Evolutionary conservation across 2,888 invertebrate genomes (phyloP).

Genomic region (Meiosimyza decipiens): DNA sequence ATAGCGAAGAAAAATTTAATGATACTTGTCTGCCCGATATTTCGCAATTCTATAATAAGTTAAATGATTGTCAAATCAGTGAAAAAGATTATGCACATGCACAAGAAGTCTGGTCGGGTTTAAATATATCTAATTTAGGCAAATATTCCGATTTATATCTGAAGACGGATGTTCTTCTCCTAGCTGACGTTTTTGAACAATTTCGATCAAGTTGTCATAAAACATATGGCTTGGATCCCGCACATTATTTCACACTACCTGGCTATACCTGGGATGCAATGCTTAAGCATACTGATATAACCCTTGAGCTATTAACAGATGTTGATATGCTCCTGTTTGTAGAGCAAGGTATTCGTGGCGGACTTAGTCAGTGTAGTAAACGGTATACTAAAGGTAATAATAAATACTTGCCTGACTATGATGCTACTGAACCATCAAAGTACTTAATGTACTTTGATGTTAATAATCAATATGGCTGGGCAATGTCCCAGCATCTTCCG

Average conservation of each 20-base stretch:
- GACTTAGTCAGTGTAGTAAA: not conserved
- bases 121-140: not conserved
- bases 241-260: too few relatives aligned
- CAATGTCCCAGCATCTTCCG: slow-evolving; percentile 56
- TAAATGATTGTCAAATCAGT: not conserved
- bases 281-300: not conserved
- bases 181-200: slow-evolving; percentile 32
- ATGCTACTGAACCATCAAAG: slow-evolving; percentile 24
- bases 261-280: not conserved
- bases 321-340: not conserved
- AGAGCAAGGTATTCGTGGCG: not conserved
- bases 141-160: slow-evolving; percentile 26
- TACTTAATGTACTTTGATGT: slow-evolving; percentile 56
- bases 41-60: not conserved
- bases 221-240: slow-evolving; percentile 21
- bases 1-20: not conserved
- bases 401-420: not conserved
- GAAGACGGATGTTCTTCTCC: slow-evolving; percentile 15
- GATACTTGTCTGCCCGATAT: not conserved
- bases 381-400: not conserved
- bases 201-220: slow-evolving; percentile 11
- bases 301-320: not conserved
- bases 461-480: slow-evolving; percentile 40
- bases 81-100: not conserved
- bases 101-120: not conserved